Percentiles rank a stretch among this genome's conserved stretches.
Evolutionary conservation across 2,888 invertebrate species (phyloP).

Genomic region (Melolontha melolontha): DNA sequence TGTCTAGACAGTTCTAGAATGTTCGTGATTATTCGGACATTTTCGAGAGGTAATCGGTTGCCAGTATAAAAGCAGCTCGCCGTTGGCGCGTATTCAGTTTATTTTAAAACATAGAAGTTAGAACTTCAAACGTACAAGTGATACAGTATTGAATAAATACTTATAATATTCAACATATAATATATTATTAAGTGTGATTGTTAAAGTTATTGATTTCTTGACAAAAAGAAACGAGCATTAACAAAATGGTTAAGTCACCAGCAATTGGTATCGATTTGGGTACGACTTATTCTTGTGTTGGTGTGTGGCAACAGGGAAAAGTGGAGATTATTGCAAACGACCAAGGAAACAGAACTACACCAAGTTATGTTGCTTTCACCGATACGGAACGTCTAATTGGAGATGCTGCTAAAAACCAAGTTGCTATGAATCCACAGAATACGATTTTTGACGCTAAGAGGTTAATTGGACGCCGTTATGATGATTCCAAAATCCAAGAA

Average conservation of each 20-base stretch:
- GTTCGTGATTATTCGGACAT: constrained; percentile 21
- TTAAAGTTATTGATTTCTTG: background rate
- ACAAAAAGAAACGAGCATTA: constrained; percentile 3
- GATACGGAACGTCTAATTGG: constrained; percentile 77
- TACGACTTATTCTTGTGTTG: constrained; percentile 88
- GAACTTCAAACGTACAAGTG: background rate
- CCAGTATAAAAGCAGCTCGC: constrained; percentile 30
- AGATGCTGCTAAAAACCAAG: constrained; percentile 79
- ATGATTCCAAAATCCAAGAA: constrained; percentile 77
- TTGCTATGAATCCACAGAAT: constrained; percentile 79
- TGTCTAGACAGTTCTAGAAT: background rate
- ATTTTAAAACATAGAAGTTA: constrained; percentile 19
- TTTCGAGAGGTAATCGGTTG: constrained; percentile 13
- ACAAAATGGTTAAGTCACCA: constrained; percentile 66
- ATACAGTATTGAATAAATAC: background rate
- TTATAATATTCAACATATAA: background rate
- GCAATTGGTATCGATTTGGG: constrained; percentile 88
- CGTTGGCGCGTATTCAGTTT: constrained; percentile 33
- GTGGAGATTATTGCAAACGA: constrained; percentile 91
- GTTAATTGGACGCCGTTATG: constrained; percentile 75
- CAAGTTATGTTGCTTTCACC: constrained; percentile 81
- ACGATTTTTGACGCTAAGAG: constrained; percentile 76
- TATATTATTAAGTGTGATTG: background rate
- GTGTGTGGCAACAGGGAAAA: constrained; percentile 84
- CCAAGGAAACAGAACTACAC: constrained; percentile 88